Percentiles rank a stretch among this genome's conserved stretches.
Conservation (phyloP, 2,797 vertebrate species). For the Oceanodroma leucorhoa region DNA sequence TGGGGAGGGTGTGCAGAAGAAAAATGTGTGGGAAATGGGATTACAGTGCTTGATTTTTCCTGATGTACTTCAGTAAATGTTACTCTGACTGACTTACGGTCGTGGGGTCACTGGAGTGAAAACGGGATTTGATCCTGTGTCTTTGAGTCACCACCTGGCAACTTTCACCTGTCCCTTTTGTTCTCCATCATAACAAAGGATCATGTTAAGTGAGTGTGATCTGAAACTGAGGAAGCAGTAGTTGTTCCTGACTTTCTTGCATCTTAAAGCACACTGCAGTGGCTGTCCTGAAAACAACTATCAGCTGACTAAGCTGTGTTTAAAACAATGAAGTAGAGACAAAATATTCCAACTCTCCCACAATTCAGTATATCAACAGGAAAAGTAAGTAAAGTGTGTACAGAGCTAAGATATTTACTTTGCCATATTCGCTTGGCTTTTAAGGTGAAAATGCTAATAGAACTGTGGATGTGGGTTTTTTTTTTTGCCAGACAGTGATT, state of each 20-base stretch:
- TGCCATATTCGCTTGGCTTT: not conserved
- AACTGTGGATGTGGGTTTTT: not conserved
- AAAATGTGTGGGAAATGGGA: not conserved
- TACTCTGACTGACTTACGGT: not conserved
- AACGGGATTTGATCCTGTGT: not conserved
- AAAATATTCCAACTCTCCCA: not conserved
- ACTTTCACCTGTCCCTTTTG: not conserved
- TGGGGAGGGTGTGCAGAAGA: not conserved
- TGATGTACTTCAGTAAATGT: not conserved
- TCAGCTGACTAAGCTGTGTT: not conserved
- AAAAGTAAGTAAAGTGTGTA: not conserved
- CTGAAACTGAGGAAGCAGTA: not conserved
- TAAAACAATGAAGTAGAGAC: not conserved
- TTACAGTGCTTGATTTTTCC: not conserved
- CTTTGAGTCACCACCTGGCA: not conserved
- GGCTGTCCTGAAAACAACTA: not conserved
- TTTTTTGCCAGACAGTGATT: not conserved
- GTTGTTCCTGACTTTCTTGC: not conserved
- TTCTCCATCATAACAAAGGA: not conserved
- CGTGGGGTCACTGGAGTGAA: not conserved
- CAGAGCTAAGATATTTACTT: not conserved
- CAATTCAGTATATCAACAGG: not conserved
- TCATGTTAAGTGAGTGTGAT: rapidly evolving
- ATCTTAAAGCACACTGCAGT: not conserved
- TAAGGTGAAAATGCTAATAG: not conserved